Evolutionary conservation across 2,888 invertebrate genomes (phyloP), one percentile per base, ranked within the genome.

Genomic region (Hirtodrosophila duncani): DNA sequence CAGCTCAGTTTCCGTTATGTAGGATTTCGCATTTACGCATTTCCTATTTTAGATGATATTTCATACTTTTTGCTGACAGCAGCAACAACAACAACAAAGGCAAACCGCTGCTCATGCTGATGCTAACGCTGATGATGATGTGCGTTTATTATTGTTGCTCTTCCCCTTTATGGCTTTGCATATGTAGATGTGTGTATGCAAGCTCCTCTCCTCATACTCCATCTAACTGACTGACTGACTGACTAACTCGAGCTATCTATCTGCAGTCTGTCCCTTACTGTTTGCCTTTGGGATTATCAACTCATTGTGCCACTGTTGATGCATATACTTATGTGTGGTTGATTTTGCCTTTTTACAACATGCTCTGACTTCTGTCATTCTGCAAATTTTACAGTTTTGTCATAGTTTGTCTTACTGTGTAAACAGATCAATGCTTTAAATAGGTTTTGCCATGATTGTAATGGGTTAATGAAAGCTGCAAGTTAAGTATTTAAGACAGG

Each of bases 21-120:
- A 63, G 80, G 38, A 67, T 77, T 80, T 77, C 78, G 61, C 77
- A 80, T 74, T 80, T 77, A 74, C 74, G 74, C 74, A 81, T 74
- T 74, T 75, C 75, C 75, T 65, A 72, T 75, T 75, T 80, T 78
- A 78, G 81, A 81, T 78, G 81, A 81, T 72, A 72, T 72, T 72
- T 72, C 72, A 79, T 72, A 72, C 72, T 75, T 79, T 71, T 55
- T 72, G 71, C 72, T 72, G 72, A 72, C 71, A 71, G 79, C 62
- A 52, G 50, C 62, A 56, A 41, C 43, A 37, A 42, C 3, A 21
- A 41, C 14, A 23, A 29, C 20, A 36, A 17, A 13, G 9, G 13
- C 33, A n/a, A 16, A n/a, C 29, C 7, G 27, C 14, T 18, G 21
- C 34, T 13, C 11, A 21, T 37, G 34, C 18, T 26, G 46, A 21